These are phyloP conservation scores for Melanotaenia pygmaea DNA, from an alignment of 2,797 vertebrate species.

Conservation along the genomic window DNA sequence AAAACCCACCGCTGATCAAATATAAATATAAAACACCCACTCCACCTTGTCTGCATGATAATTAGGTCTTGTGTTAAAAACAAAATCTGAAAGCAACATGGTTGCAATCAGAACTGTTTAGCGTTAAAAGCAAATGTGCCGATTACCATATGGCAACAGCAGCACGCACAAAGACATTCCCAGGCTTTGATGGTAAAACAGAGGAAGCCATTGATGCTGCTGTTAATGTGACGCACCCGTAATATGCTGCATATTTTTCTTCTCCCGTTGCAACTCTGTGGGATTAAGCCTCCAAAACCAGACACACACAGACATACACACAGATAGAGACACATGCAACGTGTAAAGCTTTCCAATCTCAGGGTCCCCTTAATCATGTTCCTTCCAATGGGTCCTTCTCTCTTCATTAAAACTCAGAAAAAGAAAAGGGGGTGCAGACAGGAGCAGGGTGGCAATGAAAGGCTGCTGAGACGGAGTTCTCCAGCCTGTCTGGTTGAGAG, in stretches of 20 bases:
- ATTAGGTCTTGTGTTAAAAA: constrained; percentile 41
- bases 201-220: constrained; percentile 70
- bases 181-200: constrained; percentile 67
- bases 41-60: constrained; percentile 34
- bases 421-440: constrained; percentile 74
- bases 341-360: constrained; percentile 18
- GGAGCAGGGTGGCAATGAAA: constrained; percentile 71
- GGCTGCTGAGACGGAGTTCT: constrained; percentile 77
- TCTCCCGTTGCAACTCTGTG: constrained; percentile 55
- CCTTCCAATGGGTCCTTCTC: constrained; percentile 71
- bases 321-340: constrained; percentile 44
- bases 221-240: constrained; percentile 57
- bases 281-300: constrained; percentile 71
- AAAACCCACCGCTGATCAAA: constrained; percentile 16
- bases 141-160: constrained; percentile 65
- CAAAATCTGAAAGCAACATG: constrained; percentile 50
- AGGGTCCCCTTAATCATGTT: constrained; percentile 69
- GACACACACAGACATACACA: constrained; percentile 41
- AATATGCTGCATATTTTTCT: constrained; percentile 76
- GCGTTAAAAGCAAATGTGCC: constrained; percentile 43
- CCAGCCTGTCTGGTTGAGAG: constrained; percentile 81
- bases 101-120: constrained; percentile 49
- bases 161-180: constrained; percentile 58
- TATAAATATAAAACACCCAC: constrained; percentile 12
- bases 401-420: constrained; percentile 85